Base-by-base conservation (phyloP, 2,888 invertebrate genomes). In the Salticus scenicus region DNA sequence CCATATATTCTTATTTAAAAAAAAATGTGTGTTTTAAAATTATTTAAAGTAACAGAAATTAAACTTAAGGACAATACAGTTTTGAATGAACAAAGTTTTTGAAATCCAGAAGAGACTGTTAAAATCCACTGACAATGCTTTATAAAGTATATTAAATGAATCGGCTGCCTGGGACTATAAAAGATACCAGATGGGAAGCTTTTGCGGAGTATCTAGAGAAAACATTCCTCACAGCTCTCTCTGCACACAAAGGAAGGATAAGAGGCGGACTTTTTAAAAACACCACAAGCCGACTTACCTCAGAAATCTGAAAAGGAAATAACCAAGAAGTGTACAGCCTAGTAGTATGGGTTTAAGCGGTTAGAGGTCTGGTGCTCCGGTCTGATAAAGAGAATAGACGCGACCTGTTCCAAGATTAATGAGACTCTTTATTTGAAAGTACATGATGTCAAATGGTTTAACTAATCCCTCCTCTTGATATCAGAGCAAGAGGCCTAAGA, bases 371-470 rank as follows among this genome's bases (percentile, higher is more conserved):
- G 83, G 83, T 84, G 83, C 83, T 73, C 28, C 20, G 30, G 57
- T 2, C 83, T 84, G 83, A 84, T 84, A 84, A 84, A 84, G 83
- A 77, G 83, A 66, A 77, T 73, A 77, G 83, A 73, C 77, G 69
- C 83, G 76, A 83, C 77, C 37, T 33, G 57, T 7, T 17, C 31
- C 70, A 64, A 84, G 83, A 84, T 84, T 84, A 84, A 84, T 84
- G 83, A 84, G 77, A 67, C 67, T 73, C 77, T 84, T 84, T 84
- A 84, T 84, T 84, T 84, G 83, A 77, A 82, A 84, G 83, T 84
- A 84, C 83, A 84, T 77, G 77, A 84, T 84, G 83, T 84, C 83
- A 84, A 84, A 73, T 57, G 83, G 72, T 83, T 83, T 77, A 77
- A 78, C 77, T 84, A 84, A 84, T 84, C 81, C 83, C 63, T 17